phyloP scores from a whole-genome alignment of 2,113 vertebrate genomes.

The Ammospiza caudacuta region DNA sequence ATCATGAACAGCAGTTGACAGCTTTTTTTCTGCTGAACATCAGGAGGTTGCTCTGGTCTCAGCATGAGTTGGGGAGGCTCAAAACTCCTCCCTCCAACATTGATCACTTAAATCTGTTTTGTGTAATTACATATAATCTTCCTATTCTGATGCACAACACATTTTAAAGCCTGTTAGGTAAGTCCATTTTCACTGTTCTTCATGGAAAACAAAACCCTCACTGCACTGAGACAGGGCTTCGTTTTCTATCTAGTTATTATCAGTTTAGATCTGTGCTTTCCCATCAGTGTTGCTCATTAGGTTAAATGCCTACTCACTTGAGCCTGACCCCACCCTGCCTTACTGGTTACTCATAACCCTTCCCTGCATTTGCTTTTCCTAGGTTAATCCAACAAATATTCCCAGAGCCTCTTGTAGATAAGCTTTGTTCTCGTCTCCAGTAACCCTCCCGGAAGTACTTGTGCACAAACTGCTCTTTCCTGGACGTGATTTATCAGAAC shows the following conservation, averaged over 20 bases:
- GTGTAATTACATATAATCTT: background rate
- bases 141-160: background rate
- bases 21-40: background rate
- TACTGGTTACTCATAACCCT: background rate
- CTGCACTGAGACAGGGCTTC: background rate
- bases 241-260: background rate
- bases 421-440: background rate
- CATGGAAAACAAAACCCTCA: fast-evolving
- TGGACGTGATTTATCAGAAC: background rate
- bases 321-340: background rate
- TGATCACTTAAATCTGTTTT: background rate
- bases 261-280: background rate
- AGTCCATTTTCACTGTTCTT: background rate
- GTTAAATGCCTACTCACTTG: background rate
- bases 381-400: background rate
- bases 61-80: background rate
- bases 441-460: background rate
- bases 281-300: background rate
- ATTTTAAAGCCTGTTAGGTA: background rate
- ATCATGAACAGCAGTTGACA: fast-evolving
- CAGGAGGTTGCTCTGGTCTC: background rate
- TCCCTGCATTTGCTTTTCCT: background rate
- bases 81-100: background rate
- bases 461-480: background rate
- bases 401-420: background rate